Base-by-base conservation (phyloP, 1,140 invertebrate genomes). In the Thrips palmi region DNA sequence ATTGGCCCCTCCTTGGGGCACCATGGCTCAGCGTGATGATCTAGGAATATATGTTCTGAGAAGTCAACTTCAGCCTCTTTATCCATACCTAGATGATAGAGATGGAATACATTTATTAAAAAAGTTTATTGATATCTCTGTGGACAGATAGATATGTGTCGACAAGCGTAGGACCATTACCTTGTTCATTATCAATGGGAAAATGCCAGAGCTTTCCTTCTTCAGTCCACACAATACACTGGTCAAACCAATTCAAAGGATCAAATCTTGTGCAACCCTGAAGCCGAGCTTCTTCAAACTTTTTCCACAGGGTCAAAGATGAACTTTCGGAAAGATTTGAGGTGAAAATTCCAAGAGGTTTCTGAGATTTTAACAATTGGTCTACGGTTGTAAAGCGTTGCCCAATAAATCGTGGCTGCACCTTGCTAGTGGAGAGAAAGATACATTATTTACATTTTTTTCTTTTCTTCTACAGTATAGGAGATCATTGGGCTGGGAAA, bases 111-210 rank as follows among this genome's bases (percentile, higher is more conserved):
- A 21, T 17, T 17, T 22, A 35, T 5, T 7, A 6, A 10, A 17
- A 35, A 35, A 21, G 6, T 15, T 10, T 27, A 8, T 6, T 37
- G 8, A 11, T 15, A 32, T 10, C 18, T 7, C 36, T 33, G 6
- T 32, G 6, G 8, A 6, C 15, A 33, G 21, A n/a, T 17, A 31
- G 40, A 28, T 7, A 21, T 21, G n/a, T n/a, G n/a, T n/a, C n/a
- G n/a, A n/a, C n/a, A n/a, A n/a, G n/a, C n/a, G n/a, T n/a, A n/a
- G 8, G 17, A 22, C 14, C 29, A 37, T 45, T 61, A 86, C 86
- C 92, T 70, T 86, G 78, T 62, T 97, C 92, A 67, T 98, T 98
- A 57, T 97, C 65, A 40, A 98, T 92, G 8, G 94, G 94, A 57
- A 96, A 98, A 36, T 80, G 74, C 93, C 93, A 98, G 6, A 97